phyloP scores from a whole-genome alignment of 2,113 vertebrate species.

The Phainopepla nitens region DNA sequence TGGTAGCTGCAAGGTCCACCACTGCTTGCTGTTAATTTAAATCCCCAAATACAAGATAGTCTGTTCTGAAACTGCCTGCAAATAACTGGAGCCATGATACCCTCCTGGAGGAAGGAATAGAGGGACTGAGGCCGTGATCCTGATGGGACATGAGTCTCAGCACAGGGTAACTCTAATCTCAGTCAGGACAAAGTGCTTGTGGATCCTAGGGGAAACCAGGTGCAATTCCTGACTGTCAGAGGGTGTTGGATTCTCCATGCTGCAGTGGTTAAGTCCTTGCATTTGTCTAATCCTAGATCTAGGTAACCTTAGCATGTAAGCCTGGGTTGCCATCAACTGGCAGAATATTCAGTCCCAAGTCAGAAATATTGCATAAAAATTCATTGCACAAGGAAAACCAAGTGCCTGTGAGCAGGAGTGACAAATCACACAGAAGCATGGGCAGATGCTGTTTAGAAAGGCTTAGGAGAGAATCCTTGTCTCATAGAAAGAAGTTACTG shows the following conservation, averaged over 20 bases:
- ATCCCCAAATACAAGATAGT: not conserved
- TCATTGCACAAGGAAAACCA: not conserved
- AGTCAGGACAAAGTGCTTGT: accelerated
- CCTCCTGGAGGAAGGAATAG: not conserved
- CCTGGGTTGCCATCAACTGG: not conserved
- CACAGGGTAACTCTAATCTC: not conserved
- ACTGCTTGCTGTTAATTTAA: not conserved
- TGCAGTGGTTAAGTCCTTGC: not conserved
- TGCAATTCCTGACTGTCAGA: not conserved
- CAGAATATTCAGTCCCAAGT: not conserved
- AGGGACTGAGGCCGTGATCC: not conserved
- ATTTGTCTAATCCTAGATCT: not conserved
- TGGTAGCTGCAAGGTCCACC: not conserved
- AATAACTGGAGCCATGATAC: not conserved
- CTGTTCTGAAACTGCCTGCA: not conserved
- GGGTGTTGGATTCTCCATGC: not conserved
- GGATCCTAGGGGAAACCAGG: not conserved
- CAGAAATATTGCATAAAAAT: not conserved
- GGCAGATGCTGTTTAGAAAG: not conserved
- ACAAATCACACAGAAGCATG: not conserved
- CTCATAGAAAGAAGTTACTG: not conserved
- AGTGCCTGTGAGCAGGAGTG: not conserved
- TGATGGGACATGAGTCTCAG: not conserved
- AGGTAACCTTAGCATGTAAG: not conserved
- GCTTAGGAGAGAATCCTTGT: not conserved